These are phyloP conservation scores for Argyra leucocephala DNA, from an alignment of 2,888 invertebrate species.

Conservation along the genomic window DNA sequence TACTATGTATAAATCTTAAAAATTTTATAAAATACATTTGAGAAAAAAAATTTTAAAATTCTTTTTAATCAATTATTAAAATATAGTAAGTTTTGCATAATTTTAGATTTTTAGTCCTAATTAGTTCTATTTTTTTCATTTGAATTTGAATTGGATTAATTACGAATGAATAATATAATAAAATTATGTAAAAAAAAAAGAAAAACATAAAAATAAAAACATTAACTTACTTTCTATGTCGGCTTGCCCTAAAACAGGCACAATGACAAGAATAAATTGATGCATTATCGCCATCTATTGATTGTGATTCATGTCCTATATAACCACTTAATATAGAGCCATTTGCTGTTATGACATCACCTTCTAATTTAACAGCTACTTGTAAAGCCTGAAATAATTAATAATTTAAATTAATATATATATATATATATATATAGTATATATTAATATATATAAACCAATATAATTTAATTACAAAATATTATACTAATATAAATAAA, in stretches of 20 bases:
- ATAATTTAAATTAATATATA: slow-evolving; percentile 8
- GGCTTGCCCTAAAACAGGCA: slow-evolving; percentile 44
- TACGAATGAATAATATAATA: too few species aligned
- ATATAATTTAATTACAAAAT: neutral
- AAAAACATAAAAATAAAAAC: slow-evolving; percentile 14
- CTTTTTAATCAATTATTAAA: too few species aligned
- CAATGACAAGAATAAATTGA: slow-evolving; percentile 44
- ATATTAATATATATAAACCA: slow-evolving; percentile 6
- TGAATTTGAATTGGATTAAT: too few species aligned
- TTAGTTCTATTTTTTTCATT: too few species aligned
- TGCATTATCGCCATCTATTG: slow-evolving; percentile 39
- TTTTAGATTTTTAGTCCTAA: too few species aligned
- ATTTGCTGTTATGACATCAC: slow-evolving; percentile 93
- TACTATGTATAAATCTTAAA: too few species aligned
- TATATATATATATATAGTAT: neutral
- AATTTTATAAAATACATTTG: too few species aligned
- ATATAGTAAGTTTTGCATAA: too few species aligned
- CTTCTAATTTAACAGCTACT: slow-evolving; percentile 88
- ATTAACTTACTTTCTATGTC: slow-evolving; percentile 41
- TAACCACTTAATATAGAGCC: slow-evolving; percentile 75
- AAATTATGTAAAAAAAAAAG: too few species aligned
- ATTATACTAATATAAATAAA: neutral
- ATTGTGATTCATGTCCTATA: slow-evolving; percentile 41
- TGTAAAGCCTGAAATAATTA: slow-evolving; percentile 66
- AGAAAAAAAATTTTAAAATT: too few species aligned